A percentile compares a stretch with the other conserved stretches of the same genome.
phyloP scores from a whole-genome alignment of 2,113 vertebrate genomes.

The Actenoides lindsayi region DNA sequence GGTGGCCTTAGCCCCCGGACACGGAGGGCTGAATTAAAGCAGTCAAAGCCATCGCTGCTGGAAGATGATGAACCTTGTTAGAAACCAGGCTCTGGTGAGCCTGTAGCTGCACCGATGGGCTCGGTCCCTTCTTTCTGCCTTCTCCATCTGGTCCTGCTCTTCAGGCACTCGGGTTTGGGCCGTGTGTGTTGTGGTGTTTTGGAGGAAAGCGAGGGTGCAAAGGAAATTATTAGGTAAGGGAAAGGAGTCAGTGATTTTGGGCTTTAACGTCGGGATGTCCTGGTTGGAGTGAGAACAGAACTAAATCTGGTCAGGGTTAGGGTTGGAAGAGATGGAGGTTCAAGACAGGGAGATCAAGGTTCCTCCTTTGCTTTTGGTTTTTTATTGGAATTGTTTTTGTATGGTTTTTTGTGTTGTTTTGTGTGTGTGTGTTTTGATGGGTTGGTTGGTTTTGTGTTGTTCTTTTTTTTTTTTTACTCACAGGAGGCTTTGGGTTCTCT shows the following conservation, averaged over 20 bases:
- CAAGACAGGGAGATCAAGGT: too few relatives aligned
- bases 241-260: background rate
- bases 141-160: background rate
- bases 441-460: background rate
- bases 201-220: background rate
- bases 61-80: constrained; percentile 79
- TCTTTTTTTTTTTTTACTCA: background rate
- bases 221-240: background rate
- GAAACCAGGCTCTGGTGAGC: constrained; percentile 51
- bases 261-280: background rate
- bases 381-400: too few relatives aligned
- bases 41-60: constrained; percentile 78
- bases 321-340: too few relatives aligned
- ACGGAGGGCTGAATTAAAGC: constrained; percentile 84
- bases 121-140: background rate
- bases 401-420: too few relatives aligned
- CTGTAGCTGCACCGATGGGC: background rate
- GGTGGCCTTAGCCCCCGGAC: constrained; percentile 75
- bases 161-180: rapidly evolving
- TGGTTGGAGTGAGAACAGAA: background rate
- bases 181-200: background rate
- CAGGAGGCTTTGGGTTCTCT: background rate
- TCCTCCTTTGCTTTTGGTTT: too few relatives aligned
- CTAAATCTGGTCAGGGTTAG: background rate
- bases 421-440: background rate